A percentile compares a stretch with the other conserved stretches of the same genome.
Evolutionary conservation across 2,113 vertebrate species (phyloP).

Genomic region (Colossoma macropomum): DNA sequence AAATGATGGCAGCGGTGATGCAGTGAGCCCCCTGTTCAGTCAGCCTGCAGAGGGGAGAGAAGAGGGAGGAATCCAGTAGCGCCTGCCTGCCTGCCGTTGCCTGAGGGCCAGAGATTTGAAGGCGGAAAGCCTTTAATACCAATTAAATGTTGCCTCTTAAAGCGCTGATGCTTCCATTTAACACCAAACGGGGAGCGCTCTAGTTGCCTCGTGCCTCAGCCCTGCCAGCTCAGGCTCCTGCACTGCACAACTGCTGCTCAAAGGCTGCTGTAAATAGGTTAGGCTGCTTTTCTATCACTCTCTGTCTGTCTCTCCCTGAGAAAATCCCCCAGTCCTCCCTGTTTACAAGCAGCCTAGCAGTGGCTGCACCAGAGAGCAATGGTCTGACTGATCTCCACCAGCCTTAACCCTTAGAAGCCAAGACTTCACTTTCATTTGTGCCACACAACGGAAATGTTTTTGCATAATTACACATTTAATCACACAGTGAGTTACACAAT

Average conservation of each 20-base stretch:
- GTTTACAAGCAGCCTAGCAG: constrained; percentile 25
- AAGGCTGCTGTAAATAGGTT: constrained; percentile 17
- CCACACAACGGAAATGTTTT: too few relatives aligned
- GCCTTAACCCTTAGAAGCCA: not conserved
- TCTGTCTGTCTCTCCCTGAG: constrained; percentile 6
- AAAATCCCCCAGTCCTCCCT: constrained; percentile 29
- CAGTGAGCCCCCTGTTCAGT: constrained; percentile 29
- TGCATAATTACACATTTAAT: too few relatives aligned
- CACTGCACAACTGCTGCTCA: constrained; percentile 12
- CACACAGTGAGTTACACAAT: too few relatives aligned
- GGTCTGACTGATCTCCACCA: constrained; percentile 15
- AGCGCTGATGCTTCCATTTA: constrained; percentile 76
- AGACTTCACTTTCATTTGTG: not conserved
- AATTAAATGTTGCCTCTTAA: constrained; percentile 83
- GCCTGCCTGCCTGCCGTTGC: constrained; percentile 66
- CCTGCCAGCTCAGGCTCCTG: constrained; percentile 59
- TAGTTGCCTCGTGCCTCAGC: constrained; percentile 56
- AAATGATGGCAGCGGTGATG: constrained; percentile 27
- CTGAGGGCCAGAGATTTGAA: constrained; percentile 79
- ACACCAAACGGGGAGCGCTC: constrained; percentile 65
- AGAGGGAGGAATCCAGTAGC: constrained; percentile 44
- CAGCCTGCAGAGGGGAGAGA: constrained; percentile 33
- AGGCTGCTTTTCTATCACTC: not conserved
- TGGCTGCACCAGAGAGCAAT: not conserved
- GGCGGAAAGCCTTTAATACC: constrained; percentile 83